phyloP scores from a whole-genome alignment of 2,113 vertebrate species.

The Rhipidura dahli region DNA sequence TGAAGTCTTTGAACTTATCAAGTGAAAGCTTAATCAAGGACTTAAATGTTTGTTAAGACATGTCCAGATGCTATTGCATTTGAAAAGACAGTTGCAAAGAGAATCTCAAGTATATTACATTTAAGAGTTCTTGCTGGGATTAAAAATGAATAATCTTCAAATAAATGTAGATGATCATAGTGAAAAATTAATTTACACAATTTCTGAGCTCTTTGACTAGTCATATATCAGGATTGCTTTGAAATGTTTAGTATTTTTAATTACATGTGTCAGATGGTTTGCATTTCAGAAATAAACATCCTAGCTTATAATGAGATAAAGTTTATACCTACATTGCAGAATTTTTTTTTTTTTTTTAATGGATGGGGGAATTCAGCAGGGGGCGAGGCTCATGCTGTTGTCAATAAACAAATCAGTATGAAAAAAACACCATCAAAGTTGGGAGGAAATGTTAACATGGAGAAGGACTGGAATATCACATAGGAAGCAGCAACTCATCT shows the following conservation, averaged over 20 bases:
- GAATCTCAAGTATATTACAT: not conserved
- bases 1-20: not conserved
- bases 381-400: not conserved
- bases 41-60: not conserved
- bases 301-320: not conserved
- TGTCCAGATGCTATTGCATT: not conserved
- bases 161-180: not conserved
- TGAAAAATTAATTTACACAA: conserved; percentile 3
- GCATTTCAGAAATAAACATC: not conserved
- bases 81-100: conserved; percentile 3
- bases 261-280: not conserved
- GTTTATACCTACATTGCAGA: not conserved
- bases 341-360: not conserved
- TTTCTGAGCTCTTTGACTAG: not conserved
- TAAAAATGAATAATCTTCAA: conserved; percentile 15
- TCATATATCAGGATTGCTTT: not conserved
- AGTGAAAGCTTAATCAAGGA: not conserved
- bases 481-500: not conserved
- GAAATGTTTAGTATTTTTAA: not conserved
- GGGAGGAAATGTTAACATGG: not conserved
- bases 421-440: not conserved
- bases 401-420: not conserved
- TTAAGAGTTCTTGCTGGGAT: not conserved
- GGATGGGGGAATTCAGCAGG: not conserved
- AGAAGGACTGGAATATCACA: not conserved